A percentile compares a stretch with the other conserved stretches of the same genome.
These are phyloP conservation scores for Gymnocephalus cernua DNA, from an alignment of 2,113 vertebrate genomes.

Conservation along the genomic window DNA sequence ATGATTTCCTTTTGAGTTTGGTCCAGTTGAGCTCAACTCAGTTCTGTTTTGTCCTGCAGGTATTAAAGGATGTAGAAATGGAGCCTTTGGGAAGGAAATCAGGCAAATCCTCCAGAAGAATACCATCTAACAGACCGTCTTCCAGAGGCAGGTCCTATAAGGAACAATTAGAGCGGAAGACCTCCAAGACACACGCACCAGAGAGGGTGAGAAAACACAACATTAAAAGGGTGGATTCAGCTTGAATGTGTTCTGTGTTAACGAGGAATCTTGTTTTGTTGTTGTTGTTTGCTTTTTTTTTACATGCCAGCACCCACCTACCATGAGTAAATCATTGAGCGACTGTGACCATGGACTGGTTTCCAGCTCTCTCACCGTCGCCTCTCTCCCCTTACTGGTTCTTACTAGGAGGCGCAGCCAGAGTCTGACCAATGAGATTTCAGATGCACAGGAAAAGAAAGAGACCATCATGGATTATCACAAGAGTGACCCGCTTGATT, in stretches of 20 bases:
- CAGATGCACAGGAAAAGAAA: slow-evolving; percentile 4
- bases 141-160: slow-evolving; percentile 56
- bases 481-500: slow-evolving; percentile 65
- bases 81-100: slow-evolving; percentile 58
- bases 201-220: slow-evolving; percentile 69
- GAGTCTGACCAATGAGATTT: slow-evolving; percentile 61
- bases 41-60: slow-evolving; percentile 49
- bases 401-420: slow-evolving; percentile 69
- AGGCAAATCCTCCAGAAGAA: slow-evolving; percentile 57
- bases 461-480: neutral
- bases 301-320: slow-evolving; percentile 46
- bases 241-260: neutral
- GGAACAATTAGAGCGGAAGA: slow-evolving; percentile 40
- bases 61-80: slow-evolving; percentile 73
- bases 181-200: slow-evolving; percentile 31
- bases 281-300: neutral
- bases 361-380: slow-evolving; percentile 71
- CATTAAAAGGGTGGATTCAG: neutral
- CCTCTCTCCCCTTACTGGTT: slow-evolving; percentile 71
- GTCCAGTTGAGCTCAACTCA: neutral
- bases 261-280: neutral
- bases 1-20: neutral
- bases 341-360: slow-evolving; percentile 71
- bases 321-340: slow-evolving; percentile 53
- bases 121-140: slow-evolving; percentile 52